Conservation (phyloP, 2,113 vertebrate genomes). For the Atractosteus spatula region DNA sequence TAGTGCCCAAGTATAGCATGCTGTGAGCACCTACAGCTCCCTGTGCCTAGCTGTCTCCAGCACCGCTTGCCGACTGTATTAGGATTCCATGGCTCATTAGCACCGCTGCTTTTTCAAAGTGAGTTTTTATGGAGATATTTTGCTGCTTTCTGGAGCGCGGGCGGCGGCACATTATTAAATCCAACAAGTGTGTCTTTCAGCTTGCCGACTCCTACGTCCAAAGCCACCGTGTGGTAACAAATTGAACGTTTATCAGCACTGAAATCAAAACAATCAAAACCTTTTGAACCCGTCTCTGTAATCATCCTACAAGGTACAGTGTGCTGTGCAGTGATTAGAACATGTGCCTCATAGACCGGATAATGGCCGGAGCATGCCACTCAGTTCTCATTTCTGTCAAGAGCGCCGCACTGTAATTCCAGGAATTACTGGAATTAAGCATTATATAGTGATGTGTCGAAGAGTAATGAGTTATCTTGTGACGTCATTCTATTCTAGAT, state of each 20-base stretch:
- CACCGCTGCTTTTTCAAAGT: not conserved
- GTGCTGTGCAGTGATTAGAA: not conserved
- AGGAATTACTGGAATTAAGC: too few relatives aligned
- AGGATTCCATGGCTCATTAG: not conserved
- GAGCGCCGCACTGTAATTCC: too few relatives aligned
- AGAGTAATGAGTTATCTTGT: too few relatives aligned
- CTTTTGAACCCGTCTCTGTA: conserved; percentile 20
- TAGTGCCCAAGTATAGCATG: not conserved
- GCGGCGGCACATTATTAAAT: not conserved
- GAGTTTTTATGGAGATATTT: not conserved
- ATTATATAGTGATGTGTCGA: too few relatives aligned
- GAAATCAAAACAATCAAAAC: conserved; percentile 13
- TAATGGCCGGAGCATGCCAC: too few relatives aligned
- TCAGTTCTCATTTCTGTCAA: too few relatives aligned
- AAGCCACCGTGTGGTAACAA: conserved; percentile 17
- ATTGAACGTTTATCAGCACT: conserved; percentile 19
- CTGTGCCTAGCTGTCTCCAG: not conserved
- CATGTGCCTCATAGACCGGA: too few relatives aligned
- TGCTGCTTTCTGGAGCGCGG: not conserved
- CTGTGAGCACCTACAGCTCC: not conserved
- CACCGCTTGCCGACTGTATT: not conserved
- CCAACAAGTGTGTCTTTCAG: conserved; percentile 19
- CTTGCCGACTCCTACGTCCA: conserved; percentile 17
- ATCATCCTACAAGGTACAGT: conserved; percentile 37
- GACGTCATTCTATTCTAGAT: too few relatives aligned